These are phyloP conservation scores for Megamerina dolium DNA, from an alignment of 2,888 invertebrate species.

Conservation along the genomic window DNA sequence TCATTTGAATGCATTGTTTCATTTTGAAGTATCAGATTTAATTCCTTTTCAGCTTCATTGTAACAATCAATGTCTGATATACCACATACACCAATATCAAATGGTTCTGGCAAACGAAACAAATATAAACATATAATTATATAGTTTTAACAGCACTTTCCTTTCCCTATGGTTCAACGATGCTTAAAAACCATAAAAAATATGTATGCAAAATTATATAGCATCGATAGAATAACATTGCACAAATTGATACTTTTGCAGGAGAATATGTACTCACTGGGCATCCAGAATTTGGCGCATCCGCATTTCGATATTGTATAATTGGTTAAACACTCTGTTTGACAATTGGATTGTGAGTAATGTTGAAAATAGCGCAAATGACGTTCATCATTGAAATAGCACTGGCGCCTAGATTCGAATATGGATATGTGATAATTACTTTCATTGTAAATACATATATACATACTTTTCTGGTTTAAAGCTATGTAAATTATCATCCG, in stretches of 20 bases:
- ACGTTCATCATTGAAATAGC: constrained; percentile 62
- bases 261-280: constrained; percentile 48
- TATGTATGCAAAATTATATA: too few relatives aligned
- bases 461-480: constrained; percentile 52
- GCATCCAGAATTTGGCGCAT: constrained; percentile 69
- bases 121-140: neutral
- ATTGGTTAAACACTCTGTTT: constrained; percentile 66
- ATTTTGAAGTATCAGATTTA: constrained; percentile 32
- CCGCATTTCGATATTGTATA: constrained; percentile 58
- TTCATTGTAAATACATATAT: too few relatives aligned
- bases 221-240: too few relatives aligned
- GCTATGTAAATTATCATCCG: constrained; percentile 57
- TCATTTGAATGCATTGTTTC: constrained; percentile 33
- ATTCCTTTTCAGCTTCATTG: constrained; percentile 37
- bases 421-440: too few relatives aligned
- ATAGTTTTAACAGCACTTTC: neutral
- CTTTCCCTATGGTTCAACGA: too few relatives aligned
- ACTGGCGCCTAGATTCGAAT: constrained; percentile 57
- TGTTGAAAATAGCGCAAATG: constrained; percentile 59
- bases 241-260: too few relatives aligned
- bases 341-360: constrained; percentile 69
- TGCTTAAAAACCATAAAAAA: too few relatives aligned
- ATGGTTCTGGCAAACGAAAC: constrained; percentile 30
- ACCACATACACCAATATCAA: constrained; percentile 44
- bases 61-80: constrained; percentile 42